A percentile compares a stretch with the other conserved stretches of the same genome.
phyloP scores from a whole-genome alignment of 2,888 invertebrate species.

The Habroteleia sp. region DNA sequence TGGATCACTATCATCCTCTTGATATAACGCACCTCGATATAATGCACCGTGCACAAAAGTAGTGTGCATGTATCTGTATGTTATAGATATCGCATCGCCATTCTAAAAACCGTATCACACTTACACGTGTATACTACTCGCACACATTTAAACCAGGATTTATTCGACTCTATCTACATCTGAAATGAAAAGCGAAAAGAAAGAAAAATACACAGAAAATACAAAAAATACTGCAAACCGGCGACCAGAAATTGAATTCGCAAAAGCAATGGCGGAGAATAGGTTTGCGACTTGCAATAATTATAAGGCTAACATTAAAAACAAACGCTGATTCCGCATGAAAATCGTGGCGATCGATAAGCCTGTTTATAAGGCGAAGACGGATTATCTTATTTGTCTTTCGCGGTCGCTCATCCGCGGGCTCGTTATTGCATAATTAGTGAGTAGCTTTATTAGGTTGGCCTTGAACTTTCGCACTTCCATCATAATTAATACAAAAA shows the following conservation, averaged over 20 bases:
- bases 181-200: background rate
- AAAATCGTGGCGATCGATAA: conserved; percentile 18
- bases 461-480: conserved; percentile 35
- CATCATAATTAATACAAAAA: conserved; percentile 31
- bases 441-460: conserved; percentile 2
- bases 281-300: no score
- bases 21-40: conserved; percentile 42
- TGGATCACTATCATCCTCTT: conserved; percentile 37
- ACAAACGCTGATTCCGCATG: no score
- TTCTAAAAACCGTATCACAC: conserved; percentile 28
- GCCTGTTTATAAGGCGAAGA: conserved; percentile 19
- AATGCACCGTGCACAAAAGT: conserved; percentile 54
- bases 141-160: conserved; percentile 13
- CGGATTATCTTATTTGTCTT: conserved; percentile 18
- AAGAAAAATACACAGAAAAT: background rate
- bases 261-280: no score
- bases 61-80: conserved; percentile 51
- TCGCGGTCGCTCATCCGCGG: conserved; percentile 13
- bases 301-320: no score
- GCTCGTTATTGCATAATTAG: conserved; percentile 19
- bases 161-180: background rate
- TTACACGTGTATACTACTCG: conserved; percentile 36
- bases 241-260: no score
- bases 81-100: conserved; percentile 46
- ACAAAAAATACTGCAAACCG: background rate